These are phyloP conservation scores for Drosophila sucinea DNA, from an alignment of 1,140 invertebrate species.

Conservation along the genomic window DNA sequence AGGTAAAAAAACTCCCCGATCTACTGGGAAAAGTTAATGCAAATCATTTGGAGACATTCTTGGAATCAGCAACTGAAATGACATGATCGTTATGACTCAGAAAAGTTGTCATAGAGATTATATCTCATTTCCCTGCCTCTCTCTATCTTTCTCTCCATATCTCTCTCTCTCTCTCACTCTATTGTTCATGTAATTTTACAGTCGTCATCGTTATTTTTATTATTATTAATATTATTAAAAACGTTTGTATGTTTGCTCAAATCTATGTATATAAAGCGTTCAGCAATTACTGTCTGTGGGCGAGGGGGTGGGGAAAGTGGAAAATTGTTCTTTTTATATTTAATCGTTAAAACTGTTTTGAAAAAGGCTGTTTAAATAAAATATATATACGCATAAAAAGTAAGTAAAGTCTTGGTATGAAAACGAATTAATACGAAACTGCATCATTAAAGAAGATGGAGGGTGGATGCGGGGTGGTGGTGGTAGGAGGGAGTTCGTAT, in stretches of 20 bases:
- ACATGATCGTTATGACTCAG: background rate
- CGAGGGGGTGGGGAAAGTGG: background rate
- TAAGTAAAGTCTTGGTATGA: background rate
- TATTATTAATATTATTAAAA: background rate
- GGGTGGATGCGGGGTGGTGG: background rate
- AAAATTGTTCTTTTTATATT: background rate
- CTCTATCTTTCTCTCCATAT: background rate
- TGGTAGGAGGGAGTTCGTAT: background rate
- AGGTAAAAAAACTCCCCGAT: background rate
- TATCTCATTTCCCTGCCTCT: background rate
- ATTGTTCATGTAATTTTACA: constrained; percentile 1
- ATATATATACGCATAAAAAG: constrained; percentile 13
- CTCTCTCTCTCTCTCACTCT: too few species aligned
- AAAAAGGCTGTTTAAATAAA: constrained; percentile 53
- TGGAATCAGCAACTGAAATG: background rate
- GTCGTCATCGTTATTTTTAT: background rate
- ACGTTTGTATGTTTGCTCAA: background rate
- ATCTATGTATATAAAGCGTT: background rate
- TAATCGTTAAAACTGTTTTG: constrained; percentile 14
- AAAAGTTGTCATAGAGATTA: background rate
- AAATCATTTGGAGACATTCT: constrained; percentile 1
- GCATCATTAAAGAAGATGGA: background rate
- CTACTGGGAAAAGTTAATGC: background rate
- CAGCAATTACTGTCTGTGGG: too few species aligned
- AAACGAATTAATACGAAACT: background rate